Evolutionary conservation across 2,888 invertebrate genomes (phyloP), one percentile per base, ranked within the genome.

Genomic region (Conus canariensis): DNA sequence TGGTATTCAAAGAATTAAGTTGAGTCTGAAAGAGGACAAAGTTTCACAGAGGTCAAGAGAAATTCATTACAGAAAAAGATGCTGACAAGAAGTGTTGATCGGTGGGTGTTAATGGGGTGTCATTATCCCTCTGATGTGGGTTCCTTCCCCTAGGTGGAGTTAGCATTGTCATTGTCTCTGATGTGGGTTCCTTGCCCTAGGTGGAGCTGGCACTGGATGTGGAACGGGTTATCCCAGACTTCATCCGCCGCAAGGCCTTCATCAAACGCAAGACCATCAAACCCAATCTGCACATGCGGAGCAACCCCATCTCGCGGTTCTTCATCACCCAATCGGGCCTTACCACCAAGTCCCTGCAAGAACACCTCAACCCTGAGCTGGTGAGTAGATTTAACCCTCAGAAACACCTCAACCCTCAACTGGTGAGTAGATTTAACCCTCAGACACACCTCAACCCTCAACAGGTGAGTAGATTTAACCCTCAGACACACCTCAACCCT

Each of bases 151-250:
- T 95, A 96, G 95, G 96, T 96, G 59, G 96, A 96, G 91, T 93
- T 97, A 90, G 96, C 96, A 9, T 92, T 45, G 45, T 45, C 45
- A 64, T 64, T 64, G 64, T 64, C 16, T 64, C 64, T 64, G 16
- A 64, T 64, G 5, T 64, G 10, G 16, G 64, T 64, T 64, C 64
- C 16, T 45, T 45, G 10, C 16, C 64, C 77, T 94, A 96, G 95
- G 96, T 96, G 59, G 96, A 96, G 91, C 93, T 97, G 90, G 96
- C 96, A 9, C 92, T 97, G 87, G 96, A 96, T 90, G 96, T 97
- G 59, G 97, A 97, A 92, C 93, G 95, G 30, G 93, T 96, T 56
- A 93, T 97, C 59, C 97, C 97, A 10, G 94, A 95, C 90, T 95
- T 95, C 90, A 93, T 96, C 58, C 94, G 96, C 2, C 93, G 96